Evolutionary conservation across 2,113 vertebrate genomes (phyloP).

Genomic region (Sinocyclocheilus anophthalmus): DNA sequence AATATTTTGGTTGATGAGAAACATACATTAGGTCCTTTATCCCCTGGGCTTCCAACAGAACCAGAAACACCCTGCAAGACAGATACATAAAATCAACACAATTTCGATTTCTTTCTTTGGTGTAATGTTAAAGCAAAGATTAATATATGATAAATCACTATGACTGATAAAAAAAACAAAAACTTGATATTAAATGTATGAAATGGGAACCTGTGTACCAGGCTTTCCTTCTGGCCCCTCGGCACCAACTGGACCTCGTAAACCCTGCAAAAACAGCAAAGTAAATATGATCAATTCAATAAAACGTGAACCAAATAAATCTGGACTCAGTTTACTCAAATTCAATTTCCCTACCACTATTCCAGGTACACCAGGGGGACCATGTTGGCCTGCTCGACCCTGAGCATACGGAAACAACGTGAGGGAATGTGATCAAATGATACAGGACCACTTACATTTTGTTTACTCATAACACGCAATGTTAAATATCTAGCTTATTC

Average conservation of each 20-base stretch:
- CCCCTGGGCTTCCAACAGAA: slow-evolving; percentile 64
- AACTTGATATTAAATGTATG: slow-evolving; percentile 61
- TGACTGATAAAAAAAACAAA: neutral
- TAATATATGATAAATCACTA: slow-evolving; percentile 5
- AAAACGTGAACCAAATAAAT: neutral
- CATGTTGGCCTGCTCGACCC: slow-evolving; percentile 78
- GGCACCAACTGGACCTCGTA: slow-evolving; percentile 69
- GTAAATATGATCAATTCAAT: slow-evolving; percentile 21
- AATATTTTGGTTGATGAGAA: neutral
- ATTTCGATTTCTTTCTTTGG: neutral
- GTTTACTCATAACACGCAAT: neutral
- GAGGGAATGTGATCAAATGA: neutral
- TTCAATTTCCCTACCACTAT: slow-evolving; percentile 68
- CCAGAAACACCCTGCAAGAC: slow-evolving; percentile 73
- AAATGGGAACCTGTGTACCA: slow-evolving; percentile 79
- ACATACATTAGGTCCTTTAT: slow-evolving; percentile 75
- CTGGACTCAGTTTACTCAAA: neutral
- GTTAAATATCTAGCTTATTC: neutral
- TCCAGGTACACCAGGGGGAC: slow-evolving; percentile 76
- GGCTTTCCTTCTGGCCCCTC: slow-evolving; percentile 77
- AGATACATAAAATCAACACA: slow-evolving; percentile 25
- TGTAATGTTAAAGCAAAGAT: neutral
- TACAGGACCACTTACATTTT: neutral
- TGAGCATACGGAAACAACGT: slow-evolving; percentile 49
- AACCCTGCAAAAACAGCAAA: slow-evolving; percentile 70